Percentiles rank a stretch among this genome's conserved stretches.
These are phyloP conservation scores for Sapayoa aenigma DNA, from an alignment of 2,113 vertebrate species.

Conservation along the genomic window DNA sequence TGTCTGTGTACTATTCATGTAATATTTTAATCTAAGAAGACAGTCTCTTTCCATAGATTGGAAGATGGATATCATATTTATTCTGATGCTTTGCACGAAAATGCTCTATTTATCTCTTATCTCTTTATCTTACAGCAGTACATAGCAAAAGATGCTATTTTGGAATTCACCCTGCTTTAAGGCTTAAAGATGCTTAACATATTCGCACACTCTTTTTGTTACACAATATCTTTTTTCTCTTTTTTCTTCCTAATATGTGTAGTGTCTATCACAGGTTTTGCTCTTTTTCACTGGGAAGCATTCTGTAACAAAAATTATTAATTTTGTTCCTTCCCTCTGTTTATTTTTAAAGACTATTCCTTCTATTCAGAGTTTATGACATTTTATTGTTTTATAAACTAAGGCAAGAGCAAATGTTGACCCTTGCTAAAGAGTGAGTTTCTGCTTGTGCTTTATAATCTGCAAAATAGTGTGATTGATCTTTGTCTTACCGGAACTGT, in stretches of 20 bases:
- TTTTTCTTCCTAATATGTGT: background rate
- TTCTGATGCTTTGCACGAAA: background rate
- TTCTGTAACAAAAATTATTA: background rate
- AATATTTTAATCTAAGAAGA: background rate
- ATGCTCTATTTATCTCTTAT: background rate
- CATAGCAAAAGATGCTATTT: background rate
- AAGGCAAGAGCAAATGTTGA: background rate
- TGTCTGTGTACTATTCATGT: background rate
- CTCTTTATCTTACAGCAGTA: background rate
- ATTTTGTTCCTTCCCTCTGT: background rate
- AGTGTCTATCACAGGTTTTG: background rate
- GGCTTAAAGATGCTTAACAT: too few relatives aligned
- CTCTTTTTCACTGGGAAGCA: background rate
- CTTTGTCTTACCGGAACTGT: background rate
- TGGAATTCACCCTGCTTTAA: background rate
- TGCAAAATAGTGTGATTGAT: background rate
- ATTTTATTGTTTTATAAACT: background rate
- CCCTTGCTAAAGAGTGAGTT: background rate
- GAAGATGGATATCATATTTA: background rate
- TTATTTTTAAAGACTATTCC: background rate
- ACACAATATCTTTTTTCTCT: accelerated
- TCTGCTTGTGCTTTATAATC: background rate
- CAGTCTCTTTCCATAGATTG: background rate
- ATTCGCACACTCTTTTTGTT: background rate
- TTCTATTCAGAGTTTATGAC: background rate